Conservation (phyloP, 2,888 invertebrate species). For the Drosophila fulvimacula region DNA sequence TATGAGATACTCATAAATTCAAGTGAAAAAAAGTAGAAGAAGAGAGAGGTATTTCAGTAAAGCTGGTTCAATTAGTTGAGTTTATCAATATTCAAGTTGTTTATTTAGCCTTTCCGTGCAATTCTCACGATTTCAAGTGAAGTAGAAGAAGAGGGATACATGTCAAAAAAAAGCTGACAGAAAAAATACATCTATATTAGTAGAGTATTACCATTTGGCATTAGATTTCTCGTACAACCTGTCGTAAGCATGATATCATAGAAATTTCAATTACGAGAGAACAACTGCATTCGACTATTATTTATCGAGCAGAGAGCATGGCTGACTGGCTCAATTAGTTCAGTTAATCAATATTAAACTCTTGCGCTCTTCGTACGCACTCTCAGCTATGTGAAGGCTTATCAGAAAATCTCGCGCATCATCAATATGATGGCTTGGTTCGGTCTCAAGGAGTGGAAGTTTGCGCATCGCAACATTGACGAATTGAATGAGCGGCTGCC, state of each 20-base stretch:
- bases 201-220: conserved; percentile 7
- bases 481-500: conserved; percentile 82
- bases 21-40: no score
- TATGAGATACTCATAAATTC: no score
- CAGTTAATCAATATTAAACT: conserved; percentile 29
- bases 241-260: conserved; percentile 56
- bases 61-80: no score
- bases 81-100: no score
- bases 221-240: not conserved
- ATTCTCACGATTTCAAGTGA: no score
- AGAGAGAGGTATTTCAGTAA: not conserved
- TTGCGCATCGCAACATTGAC: conserved; percentile 83
- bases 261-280: conserved; percentile 61
- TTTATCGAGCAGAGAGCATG: conserved; percentile 32
- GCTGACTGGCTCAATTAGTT: conserved; percentile 40
- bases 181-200: not conserved
- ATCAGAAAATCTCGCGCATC: conserved; percentile 83
- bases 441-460: conserved; percentile 84
- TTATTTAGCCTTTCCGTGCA: no score
- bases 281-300: conserved; percentile 43
- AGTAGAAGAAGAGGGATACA: no score
- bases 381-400: conserved; percentile 82
- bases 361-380: not conserved
- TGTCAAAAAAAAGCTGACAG: not conserved
- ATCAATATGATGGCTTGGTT: conserved; percentile 85